Evolutionary conservation across 2,888 invertebrate species (phyloP), one percentile per base, ranked within the genome.

Genomic region (Drosophila sordidula): DNA sequence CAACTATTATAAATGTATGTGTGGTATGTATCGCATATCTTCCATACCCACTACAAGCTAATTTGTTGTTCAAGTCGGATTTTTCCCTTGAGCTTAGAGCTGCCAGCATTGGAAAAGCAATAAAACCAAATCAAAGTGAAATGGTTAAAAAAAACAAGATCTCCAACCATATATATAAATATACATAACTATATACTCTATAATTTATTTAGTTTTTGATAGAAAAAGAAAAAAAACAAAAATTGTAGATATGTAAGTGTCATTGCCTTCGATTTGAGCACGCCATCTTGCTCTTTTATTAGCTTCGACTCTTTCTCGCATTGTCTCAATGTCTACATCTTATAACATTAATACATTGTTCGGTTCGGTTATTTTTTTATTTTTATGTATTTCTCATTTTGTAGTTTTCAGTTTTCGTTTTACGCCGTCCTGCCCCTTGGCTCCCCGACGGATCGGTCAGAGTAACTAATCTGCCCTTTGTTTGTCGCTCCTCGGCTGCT

Each of bases 391-490:
- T 75, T 78, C 74, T 77, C 80, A 71, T 71, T 76, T 83, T 83
- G 78, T 77, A 80, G 80, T 65, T 18, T 39, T 16, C 73, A 76
- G 86, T 76, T 79, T 85, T 70, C 63, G 68, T 77, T 76, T 82
- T 69, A 36, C 45, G 67, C 47, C 65, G 38, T 38, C 11, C 32
- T 9, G 2, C 18, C 41, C 41, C 41, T 22, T 12, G 22, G n/a
- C n/a, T 61, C 39, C 18, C 26, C 42, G 14, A 8, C 26, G 12
- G 51, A 34, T 47, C 18, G 34, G 8, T 38, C 52, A 22, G 41
- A 52, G 56, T 63, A 58, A 41, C 42, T 49, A 18, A 18, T 52
- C 39, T 44, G 63, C 66, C 61, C 66, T 66, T 59, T 52, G 70
- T 36, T 47, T 47, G 57, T 49, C 32, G 46, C 29, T 36, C 9